phyloP scores from a whole-genome alignment of 2,113 vertebrate species.

The Capreolus pygargus region DNA sequence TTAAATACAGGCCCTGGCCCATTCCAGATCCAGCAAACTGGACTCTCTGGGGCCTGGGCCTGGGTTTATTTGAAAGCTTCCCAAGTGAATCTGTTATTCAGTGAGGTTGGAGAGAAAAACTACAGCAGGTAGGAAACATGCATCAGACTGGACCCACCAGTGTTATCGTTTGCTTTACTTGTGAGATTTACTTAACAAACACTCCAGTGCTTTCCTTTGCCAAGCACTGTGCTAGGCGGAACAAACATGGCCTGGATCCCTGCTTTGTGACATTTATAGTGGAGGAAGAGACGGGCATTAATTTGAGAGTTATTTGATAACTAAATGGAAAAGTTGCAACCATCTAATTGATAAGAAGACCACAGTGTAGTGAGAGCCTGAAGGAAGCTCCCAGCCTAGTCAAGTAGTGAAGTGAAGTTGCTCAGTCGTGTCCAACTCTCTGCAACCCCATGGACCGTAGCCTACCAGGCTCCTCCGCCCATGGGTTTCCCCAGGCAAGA shows the following conservation, averaged over 20 bases:
- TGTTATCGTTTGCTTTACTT: background rate
- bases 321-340: background rate
- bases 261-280: background rate
- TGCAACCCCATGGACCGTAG: background rate
- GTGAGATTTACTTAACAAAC: background rate
- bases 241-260: background rate
- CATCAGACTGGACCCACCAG: background rate
- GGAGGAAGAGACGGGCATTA: background rate
- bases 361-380: rapidly evolving
- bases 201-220: background rate
- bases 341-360: background rate
- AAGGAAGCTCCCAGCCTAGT: background rate
- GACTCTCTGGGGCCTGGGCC: background rate
- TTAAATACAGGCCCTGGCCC: background rate
- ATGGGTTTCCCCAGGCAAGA: background rate
- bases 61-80: background rate
- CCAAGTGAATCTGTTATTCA: background rate
- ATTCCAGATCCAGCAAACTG: background rate
- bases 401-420: background rate
- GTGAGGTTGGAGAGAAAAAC: background rate
- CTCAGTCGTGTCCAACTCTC: background rate
- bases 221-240: background rate
- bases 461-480: background rate
- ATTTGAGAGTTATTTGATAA: background rate
- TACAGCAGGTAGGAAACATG: background rate